Base-by-base conservation (phyloP, 2,113 vertebrate species). In the Cricetomys ansorgei region DNA sequence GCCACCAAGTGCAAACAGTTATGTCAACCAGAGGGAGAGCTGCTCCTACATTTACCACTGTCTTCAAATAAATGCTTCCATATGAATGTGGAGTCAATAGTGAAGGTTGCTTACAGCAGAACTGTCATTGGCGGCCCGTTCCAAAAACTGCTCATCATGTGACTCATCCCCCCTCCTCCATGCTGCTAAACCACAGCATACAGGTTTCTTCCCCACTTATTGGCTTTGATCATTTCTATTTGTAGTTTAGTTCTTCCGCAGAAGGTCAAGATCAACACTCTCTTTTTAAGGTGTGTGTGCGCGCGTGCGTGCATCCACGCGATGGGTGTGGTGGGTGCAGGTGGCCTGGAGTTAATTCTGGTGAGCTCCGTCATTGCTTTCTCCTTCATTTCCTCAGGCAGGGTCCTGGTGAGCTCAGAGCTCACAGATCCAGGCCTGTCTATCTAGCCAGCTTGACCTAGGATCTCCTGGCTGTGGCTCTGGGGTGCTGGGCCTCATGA, bases 261-360 rank as follows among this genome's bases (percentile, higher is more conserved):
- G 10, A 64, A 75, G 57, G 45, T 79, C 89, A 64, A 87, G 73
- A 48, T 57, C 9, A 13, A 29, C 37, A 15, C 37, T 50, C 50
- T 10, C 40, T 65, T 83, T 53, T 77, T 65, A 45, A 85, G 59
- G n/a, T 31, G 29, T 17, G 27, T 48, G 10, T 12, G 7, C 7
- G 75, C 8, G 29, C 7, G 27, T 2, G 13, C 5, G 25, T 3
- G 25, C 1, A 11, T 23, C 29, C 0, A n/a, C n/a, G n/a, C n/a
- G n/a, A 37, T 11, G n/a, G 1, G 23, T 75, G 72, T 45, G 70
- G 7, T n/a, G 17, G 21, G 34, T 65, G 37, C 21, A 55, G 9
- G 53, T 57, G 53, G 21, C n/a, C 76, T 57, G 19, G 8, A 81
- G 21, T 57, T 25, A 57, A n/a, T 15, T 19, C 53, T 3, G 2